phyloP scores from a whole-genome alignment of 1,140 invertebrate species.

The Galleria mellonella region DNA sequence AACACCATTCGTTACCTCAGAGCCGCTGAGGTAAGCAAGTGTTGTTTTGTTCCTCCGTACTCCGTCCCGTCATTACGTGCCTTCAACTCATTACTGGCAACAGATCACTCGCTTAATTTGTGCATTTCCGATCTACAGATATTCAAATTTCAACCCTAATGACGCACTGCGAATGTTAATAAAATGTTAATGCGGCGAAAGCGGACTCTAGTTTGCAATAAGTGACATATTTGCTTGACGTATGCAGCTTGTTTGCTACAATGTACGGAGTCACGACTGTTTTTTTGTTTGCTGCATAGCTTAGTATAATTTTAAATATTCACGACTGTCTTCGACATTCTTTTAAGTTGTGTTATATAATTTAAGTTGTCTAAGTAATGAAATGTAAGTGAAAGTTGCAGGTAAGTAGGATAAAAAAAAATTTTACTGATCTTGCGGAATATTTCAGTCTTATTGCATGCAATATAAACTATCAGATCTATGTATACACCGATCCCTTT shows the following conservation, averaged over 20 bases:
- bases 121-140: constrained; percentile 70
- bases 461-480: too few relatives aligned
- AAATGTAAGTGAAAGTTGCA: too few relatives aligned
- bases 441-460: too few relatives aligned
- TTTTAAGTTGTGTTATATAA: too few relatives aligned
- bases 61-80: constrained; percentile 61
- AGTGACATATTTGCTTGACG: constrained; percentile 72
- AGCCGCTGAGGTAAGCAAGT: constrained; percentile 60
- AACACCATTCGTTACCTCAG: constrained; percentile 40
- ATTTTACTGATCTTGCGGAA: too few relatives aligned
- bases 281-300: constrained; percentile 37
- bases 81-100: constrained; percentile 67
- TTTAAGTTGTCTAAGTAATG: too few relatives aligned
- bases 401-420: too few relatives aligned
- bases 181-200: constrained; percentile 70
- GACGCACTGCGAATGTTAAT: constrained; percentile 69
- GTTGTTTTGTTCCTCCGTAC: constrained; percentile 56
- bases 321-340: too few relatives aligned
- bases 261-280: constrained; percentile 60
- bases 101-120: constrained; percentile 72
- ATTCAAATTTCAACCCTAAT: constrained; percentile 72
- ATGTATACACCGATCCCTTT: too few relatives aligned
- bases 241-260: constrained; percentile 47
- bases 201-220: constrained; percentile 50
- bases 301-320: too few relatives aligned